Base-by-base conservation (phyloP, 2,888 invertebrate genomes). In the Nineta flava region DNA sequence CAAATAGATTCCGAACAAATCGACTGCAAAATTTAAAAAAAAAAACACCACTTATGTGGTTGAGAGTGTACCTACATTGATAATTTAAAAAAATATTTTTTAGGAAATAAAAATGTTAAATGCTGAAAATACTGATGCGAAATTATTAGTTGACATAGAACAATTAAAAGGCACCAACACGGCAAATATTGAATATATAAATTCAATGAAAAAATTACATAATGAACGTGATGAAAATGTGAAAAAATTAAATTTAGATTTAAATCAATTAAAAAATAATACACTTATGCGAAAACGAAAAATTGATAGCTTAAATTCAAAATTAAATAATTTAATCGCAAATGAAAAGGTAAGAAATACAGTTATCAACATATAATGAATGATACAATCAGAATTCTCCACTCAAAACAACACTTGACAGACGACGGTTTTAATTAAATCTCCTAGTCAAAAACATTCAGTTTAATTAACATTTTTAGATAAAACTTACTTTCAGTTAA, bases 91-190 rank as follows among this genome's bases (percentile, higher is more conserved):
- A n/a, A n/a, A n/a, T n/a, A n/a, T 41, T 50, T 53, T 56, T 42
- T 60, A 75, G 69, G 81, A 81, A 66, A 67, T 78, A 52, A 57
- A 66, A 4, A 57, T 77, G 42, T 67, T 68, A 51, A 61, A 70
- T 49, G 66, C 71, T 55, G 79, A 81, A 61, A 78, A 78, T 55
- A 67, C 70, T 35, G 74, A 75, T 55, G 76, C 77, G 1, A 73
- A 72, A 54, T 61, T 73, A 50, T 62, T 74, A 60, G 66, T 71
- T 54, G 79, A 79, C 59, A 74, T 75, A 49, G 82, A 79, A 58
- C 71, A 69, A 53, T 70, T 68, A 52, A 62, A 61, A 51, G 57
- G 55, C 12, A 51, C 55, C 4, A 64, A 62, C 49, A 58, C 57
- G 16, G 61, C 62, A 42, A 53, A 55, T 5, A 64, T 61, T 47